Base-by-base conservation (phyloP, 2,113 vertebrate species). In the Crypturellus undulatus region DNA sequence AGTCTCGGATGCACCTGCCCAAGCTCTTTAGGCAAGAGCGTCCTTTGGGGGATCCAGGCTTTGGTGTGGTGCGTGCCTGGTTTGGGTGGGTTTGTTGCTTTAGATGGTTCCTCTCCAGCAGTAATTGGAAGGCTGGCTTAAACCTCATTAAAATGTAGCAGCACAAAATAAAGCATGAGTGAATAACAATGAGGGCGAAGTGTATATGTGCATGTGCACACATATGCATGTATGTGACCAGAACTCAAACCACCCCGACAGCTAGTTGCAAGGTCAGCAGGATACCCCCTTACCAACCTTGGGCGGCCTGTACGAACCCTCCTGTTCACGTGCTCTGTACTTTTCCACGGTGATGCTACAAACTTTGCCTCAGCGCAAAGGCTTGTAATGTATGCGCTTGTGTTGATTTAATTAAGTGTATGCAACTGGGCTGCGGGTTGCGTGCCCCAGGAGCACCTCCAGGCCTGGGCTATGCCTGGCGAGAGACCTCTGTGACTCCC, bases 401-500 rank as follows among this genome's bases (percentile, higher is more conserved):
- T 2, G 0, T 25, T 24, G 21, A 6, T 47, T 30, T 30, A 56
- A 30, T 59, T 71, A 25, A 38, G 13, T 6, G 7, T 36, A 5
- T 60, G 14, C 13, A 25, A 5, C 40, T 58, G 63, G 14, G 16
- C 30, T 56, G 3, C 34, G 56, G 13, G 9, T 18, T 78, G 70
- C 12, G 24, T 84, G 67, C 65, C 25, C 14, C 59, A 4, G 8
- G 32, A 2, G 4, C 15, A 25, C 43, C 64, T 63, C 30, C 21
- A 25, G 12, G 1, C 0, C 51, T 2, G 9, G 0, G 0, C 70
- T 30, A 0, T 63, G 9, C 17, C 25, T 15, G 6, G 0, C 0
- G 1, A 26, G 32, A 83, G 36, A 28, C 45, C 19, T 49, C 11
- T 70, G 30, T 69, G 69, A 78, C 25, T 10, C 24, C 77, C 24